Conservation (phyloP, 1,140 invertebrate species). For the Eriosoma lanigerum region DNA sequence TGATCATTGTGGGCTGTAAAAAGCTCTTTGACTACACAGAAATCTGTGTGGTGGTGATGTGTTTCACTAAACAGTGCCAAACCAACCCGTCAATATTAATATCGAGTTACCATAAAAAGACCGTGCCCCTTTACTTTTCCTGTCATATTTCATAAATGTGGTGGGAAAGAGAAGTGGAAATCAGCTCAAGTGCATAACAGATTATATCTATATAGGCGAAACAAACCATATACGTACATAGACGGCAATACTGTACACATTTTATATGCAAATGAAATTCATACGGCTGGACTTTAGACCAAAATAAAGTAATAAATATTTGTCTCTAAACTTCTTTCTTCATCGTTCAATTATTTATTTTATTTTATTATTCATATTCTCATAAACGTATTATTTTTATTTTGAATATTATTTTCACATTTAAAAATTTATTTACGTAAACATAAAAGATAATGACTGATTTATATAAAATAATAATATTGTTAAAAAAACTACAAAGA, state of each 20-base stretch:
- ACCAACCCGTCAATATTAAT: slow-evolving; percentile 42
- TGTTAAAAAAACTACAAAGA: too few relatives aligned
- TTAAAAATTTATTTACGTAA: too few relatives aligned
- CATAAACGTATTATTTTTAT: too few relatives aligned
- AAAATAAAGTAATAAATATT: too few relatives aligned
- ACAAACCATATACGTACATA: not conserved
- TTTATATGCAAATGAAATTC: not conserved
- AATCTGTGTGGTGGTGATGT: slow-evolving; percentile 5
- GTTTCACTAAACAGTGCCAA: slow-evolving; percentile 6
- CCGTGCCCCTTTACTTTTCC: not conserved
- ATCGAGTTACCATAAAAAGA: slow-evolving; percentile 13
- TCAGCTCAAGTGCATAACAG: slow-evolving; percentile 1
- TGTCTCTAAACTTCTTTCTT: too few relatives aligned
- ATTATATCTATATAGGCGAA: not conserved
- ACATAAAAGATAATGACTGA: too few relatives aligned
- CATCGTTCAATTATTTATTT: too few relatives aligned
- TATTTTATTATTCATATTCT: too few relatives aligned
- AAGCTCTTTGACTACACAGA: slow-evolving; percentile 12
- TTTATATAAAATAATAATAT: too few relatives aligned
- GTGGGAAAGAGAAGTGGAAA: not conserved
- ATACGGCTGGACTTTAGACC: not conserved
- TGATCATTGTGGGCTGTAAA: slow-evolving; percentile 9
- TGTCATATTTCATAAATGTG: not conserved
- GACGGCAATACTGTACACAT: not conserved
- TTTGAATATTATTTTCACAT: too few relatives aligned